A percentile compares a stretch with the other conserved stretches of the same genome.
Conservation (phyloP, 2,797 vertebrate genomes). For the Ctenopoma multispine region DNA sequence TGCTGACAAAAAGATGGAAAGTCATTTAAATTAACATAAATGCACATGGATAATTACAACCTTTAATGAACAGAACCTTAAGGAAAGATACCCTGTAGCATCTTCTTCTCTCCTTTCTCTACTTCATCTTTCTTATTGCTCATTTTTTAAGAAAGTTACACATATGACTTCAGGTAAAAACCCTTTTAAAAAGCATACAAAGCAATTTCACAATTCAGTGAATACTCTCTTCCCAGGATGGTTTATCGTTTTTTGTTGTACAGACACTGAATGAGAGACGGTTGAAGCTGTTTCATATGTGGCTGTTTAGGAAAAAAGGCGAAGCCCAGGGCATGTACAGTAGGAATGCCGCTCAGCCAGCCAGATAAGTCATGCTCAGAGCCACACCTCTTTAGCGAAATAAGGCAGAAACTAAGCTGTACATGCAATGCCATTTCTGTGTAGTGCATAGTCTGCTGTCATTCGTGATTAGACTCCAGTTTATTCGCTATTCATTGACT, state of each 20-base stretch:
- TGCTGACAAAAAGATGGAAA: slow-evolving; percentile 17
- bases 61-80: slow-evolving; percentile 8
- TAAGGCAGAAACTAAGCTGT: slow-evolving; percentile 42
- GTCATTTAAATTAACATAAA: slow-evolving; percentile 24
- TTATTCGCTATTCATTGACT: slow-evolving; percentile 46
- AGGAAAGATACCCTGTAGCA: slow-evolving; percentile 21
- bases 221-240: slow-evolving; percentile 4
- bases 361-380: slow-evolving; percentile 61
- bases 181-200: slow-evolving; percentile 2
- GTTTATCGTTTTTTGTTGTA: slow-evolving; percentile 11
- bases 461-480: slow-evolving; percentile 24
- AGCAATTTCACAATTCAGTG: slow-evolving; percentile 19
- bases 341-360: slow-evolving; percentile 77
- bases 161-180: slow-evolving; percentile 1
- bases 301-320: slow-evolving; percentile 46
- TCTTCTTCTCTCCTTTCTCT: slow-evolving; percentile 5
- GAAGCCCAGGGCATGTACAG: slow-evolving; percentile 40
- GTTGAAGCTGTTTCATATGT: slow-evolving; percentile 44
- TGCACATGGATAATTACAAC: slow-evolving; percentile 50
- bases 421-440: slow-evolving; percentile 11
- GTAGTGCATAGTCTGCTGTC: slow-evolving; percentile 31
- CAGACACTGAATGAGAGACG: slow-evolving; percentile 29
- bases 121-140: slow-evolving; percentile 12
- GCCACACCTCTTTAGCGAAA: slow-evolving; percentile 67
- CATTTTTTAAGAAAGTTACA: not conserved